phyloP scores from a whole-genome alignment of 2,888 invertebrate species.

The Flexamia atlantica region DNA sequence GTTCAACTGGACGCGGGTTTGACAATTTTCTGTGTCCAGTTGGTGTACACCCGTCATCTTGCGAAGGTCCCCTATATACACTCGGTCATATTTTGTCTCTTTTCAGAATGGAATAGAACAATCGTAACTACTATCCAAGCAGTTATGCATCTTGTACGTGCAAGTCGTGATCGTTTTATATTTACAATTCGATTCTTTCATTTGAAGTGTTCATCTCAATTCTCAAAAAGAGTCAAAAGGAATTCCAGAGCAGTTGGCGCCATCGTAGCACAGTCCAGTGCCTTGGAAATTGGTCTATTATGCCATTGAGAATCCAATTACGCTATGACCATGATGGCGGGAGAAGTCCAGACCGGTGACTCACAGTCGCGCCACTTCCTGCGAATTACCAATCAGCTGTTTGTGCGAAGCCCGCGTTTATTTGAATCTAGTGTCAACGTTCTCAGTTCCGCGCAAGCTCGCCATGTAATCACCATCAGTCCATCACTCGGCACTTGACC shows the following conservation, averaged over 20 bases:
- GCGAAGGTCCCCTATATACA: no score
- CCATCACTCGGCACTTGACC: conserved; percentile 19
- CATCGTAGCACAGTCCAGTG: not conserved
- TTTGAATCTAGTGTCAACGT: not conserved
- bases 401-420: not conserved
- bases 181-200: no score
- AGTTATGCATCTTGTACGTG: no score
- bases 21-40: no score
- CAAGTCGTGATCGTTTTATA: no score
- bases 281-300: conserved; percentile 20
- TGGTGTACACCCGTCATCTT: no score
- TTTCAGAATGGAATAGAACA: no score
- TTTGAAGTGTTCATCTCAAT: no score
- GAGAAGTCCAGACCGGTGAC: not conserved
- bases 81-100: no score
- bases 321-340: not conserved
- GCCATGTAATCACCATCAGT: not conserved
- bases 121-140: no score
- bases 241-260: not conserved
- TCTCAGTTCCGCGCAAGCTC: not conserved
- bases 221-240: not conserved
- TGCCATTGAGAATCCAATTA: conserved; percentile 6
- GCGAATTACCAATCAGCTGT: not conserved
- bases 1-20: no score
- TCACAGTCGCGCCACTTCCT: not conserved